phyloP scores from a whole-genome alignment of 2,113 vertebrate genomes.

The Mobula hypostoma region DNA sequence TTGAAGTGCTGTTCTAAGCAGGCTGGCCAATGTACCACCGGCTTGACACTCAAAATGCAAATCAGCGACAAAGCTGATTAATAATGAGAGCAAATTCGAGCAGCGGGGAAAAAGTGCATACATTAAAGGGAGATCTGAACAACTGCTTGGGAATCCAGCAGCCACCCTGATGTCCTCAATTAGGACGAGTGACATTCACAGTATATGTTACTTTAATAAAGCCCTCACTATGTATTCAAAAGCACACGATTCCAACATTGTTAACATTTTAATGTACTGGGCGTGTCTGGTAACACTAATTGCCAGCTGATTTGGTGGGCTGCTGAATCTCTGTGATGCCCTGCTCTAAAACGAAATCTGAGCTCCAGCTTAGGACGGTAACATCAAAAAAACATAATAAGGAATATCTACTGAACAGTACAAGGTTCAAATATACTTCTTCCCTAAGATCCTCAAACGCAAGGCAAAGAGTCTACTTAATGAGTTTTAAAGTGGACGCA shows the following conservation, averaged over 20 bases:
- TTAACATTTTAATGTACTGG: conserved; percentile 99
- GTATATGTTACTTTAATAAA: conserved; percentile 93
- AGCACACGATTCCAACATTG: conserved; percentile 96
- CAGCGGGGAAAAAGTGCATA: conserved; percentile 83
- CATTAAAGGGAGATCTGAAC: conserved; percentile 86
- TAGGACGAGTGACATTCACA: conserved; percentile 96
- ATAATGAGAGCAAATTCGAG: conserved; percentile 98
- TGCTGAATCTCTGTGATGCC: conserved; percentile 94
- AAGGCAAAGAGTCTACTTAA: conserved; percentile 68
- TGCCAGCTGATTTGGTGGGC: conserved; percentile 89
- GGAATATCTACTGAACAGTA: conserved; percentile 88
- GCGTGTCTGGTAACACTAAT: conserved; percentile 97
- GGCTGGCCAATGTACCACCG: conserved; percentile 71
- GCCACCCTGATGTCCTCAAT: conserved; percentile 99
- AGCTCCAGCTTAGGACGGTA: conserved; percentile 76
- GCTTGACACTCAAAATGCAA: conserved; percentile 98
- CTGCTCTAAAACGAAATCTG: conserved; percentile 88
- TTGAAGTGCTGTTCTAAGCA: conserved; percentile 78
- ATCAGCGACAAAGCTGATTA: conserved; percentile 90
- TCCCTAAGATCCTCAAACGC: conserved; percentile 74
- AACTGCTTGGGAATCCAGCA: conserved; percentile 89
- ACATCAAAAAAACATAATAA: conserved; percentile 75
- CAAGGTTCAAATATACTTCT: conserved; percentile 68
- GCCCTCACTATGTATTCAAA: conserved; percentile 98
- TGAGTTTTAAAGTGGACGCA: conserved; percentile 63